These are phyloP conservation scores for Tenthredo scrophulariae DNA, from an alignment of 2,888 invertebrate species.

Conservation along the genomic window DNA sequence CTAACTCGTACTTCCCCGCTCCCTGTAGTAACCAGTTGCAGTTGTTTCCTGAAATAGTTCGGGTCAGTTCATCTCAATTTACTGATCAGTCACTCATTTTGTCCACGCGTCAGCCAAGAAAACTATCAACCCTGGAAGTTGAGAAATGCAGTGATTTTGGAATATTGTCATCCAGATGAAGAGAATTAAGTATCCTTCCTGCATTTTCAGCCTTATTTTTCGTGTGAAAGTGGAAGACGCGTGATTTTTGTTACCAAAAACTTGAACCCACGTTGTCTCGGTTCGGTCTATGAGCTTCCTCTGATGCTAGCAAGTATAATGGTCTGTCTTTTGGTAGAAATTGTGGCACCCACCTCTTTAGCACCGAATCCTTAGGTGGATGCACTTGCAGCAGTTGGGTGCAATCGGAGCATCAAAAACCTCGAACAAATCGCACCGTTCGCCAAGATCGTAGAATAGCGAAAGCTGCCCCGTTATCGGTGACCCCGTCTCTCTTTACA, in stretches of 20 bases:
- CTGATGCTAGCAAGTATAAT: not conserved
- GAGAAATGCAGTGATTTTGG: not conserved
- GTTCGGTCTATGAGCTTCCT: not conserved
- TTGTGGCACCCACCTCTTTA: not conserved
- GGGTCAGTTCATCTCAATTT: slow-evolving; percentile 20
- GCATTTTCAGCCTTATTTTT: not conserved
- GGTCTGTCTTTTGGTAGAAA: not conserved
- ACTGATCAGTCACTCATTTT: not conserved
- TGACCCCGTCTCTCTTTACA: slow-evolving; percentile 58
- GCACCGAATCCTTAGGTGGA: not conserved
- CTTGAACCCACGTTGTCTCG: not conserved
- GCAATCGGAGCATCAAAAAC: not conserved
- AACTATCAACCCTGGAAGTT: not conserved
- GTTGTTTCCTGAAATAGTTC: not conserved
- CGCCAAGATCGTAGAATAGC: slow-evolving; percentile 1
- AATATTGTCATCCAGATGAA: not conserved
- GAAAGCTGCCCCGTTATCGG: slow-evolving; percentile 35
- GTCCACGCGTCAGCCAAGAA: not conserved
- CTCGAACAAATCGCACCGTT: slow-evolving; percentile 22
- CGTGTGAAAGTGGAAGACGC: not conserved
- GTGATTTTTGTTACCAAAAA: not conserved
- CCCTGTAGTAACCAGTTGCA: slow-evolving; percentile 22
- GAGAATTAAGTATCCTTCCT: not conserved
- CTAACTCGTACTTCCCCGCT: slow-evolving; percentile 15
- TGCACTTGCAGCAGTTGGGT: not conserved